Evolutionary conservation across 2,113 vertebrate species (phyloP), one percentile per base, ranked within the genome.

Genomic region (Triplophysa siluroides): DNA sequence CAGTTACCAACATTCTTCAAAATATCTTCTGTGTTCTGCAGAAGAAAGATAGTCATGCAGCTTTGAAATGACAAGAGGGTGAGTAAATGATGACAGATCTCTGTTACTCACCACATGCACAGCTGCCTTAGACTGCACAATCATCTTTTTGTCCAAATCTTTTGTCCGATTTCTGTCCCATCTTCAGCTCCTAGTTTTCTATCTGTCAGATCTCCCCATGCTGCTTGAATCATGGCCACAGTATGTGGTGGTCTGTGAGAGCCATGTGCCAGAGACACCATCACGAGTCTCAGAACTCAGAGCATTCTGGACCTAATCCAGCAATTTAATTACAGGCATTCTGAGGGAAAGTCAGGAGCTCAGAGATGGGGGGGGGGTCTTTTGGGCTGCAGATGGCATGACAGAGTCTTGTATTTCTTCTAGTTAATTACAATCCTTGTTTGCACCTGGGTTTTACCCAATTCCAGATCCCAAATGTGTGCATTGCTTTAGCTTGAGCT

Each of bases 381-480:
- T 72, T 52, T 72, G 26, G 52, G 50, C 2, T 38, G 50, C 69
- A 72, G 26, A 72, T 72, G 50, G 47, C 50, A 21, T 33, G 18
- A 58, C 50, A 72, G 24, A 38, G 26, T 72, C 23, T 50, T 29
- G 14, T 70, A 11, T 58, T 71, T 72, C 38, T 6, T 72, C 29
- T 12, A 16, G 50, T 38, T 58, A 56, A 38, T 56, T 56, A 12
- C 33, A 38, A 38, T 72, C 7, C 19, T 38, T 72, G 26, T 47
- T 21, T 56, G 52, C 69, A 72, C 50, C 50, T 72, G 50, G 47
- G 50, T 56, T 72, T 72, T 56, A 33, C 52, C 52, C 26, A 33
- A 47, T 72, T 58, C 11, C 12, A 56, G 13, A 18, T 0, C 19
- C 18, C 33, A 29, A 33, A 13, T 56, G 54, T 38, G 10, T 54